Evolutionary conservation across 2,113 vertebrate genomes (phyloP).

Genomic region (Bubalus kerabau): DNA sequence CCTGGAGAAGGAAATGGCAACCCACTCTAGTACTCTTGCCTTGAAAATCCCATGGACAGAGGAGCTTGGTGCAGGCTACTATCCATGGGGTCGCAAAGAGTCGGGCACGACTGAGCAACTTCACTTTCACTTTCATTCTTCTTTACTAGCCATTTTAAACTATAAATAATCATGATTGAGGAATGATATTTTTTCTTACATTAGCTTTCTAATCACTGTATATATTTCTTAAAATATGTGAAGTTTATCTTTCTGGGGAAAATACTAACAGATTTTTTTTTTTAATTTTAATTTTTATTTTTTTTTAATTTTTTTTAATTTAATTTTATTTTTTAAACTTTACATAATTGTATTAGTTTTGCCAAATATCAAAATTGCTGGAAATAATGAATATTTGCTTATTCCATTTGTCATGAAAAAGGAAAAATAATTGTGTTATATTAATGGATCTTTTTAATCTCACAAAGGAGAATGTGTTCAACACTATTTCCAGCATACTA

Average conservation of each 20-base stretch:
- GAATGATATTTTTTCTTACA: neutral
- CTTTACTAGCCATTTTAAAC: neutral
- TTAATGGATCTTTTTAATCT: neutral
- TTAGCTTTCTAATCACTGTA: neutral
- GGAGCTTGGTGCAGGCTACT: no score
- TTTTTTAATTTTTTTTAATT: neutral
- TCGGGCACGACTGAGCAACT: no score
- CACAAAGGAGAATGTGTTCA: neutral
- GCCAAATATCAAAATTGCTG: neutral
- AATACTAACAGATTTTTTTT: neutral
- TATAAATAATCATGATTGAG: neutral
- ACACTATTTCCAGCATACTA: neutral
- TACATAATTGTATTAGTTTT: no score
- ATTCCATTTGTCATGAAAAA: neutral
- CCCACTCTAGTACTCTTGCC: no score
- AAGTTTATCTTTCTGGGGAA: neutral
- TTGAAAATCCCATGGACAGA: no score
- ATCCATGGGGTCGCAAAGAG: no score
- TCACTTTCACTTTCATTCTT: neutral
- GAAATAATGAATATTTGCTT: neutral
- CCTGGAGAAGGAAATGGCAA: no score
- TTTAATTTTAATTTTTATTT: neutral
- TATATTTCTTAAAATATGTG: conserved; percentile 6
- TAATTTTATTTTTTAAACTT: no score
- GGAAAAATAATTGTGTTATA: neutral